A percentile compares a stretch with the other conserved stretches of the same genome.
These are phyloP conservation scores for Palaemon carinicauda DNA, from an alignment of 1,140 invertebrate species.

Conservation along the genomic window DNA sequence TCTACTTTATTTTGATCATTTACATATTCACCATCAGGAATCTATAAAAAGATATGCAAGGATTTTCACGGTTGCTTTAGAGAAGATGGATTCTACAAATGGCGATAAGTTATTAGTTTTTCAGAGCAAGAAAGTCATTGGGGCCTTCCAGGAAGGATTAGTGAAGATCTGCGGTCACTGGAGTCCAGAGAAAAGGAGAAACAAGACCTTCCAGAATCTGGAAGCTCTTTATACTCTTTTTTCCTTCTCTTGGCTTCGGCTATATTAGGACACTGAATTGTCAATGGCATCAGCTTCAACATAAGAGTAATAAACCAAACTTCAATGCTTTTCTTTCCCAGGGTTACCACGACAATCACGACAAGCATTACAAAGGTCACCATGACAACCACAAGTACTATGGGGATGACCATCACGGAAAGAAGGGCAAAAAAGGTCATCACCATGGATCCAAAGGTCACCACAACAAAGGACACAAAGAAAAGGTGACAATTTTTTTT, in stretches of 20 bases:
- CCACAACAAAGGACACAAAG: constrained; percentile 53
- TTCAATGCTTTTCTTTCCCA: neutral
- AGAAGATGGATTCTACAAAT: too few species aligned
- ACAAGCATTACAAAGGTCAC: constrained; percentile 55
- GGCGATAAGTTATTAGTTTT: too few species aligned
- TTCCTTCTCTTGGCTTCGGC: too few species aligned
- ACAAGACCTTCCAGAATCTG: too few species aligned
- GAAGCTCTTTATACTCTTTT: too few species aligned
- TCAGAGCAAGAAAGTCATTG: too few species aligned
- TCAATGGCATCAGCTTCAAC: neutral
- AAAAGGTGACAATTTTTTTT: constrained; percentile 34
- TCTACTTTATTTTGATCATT: neutral
- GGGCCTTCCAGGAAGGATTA: too few species aligned
- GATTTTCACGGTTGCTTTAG: too few species aligned
- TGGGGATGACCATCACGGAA: constrained; percentile 31
- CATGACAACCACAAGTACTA: constrained; percentile 54
- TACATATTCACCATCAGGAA: too few species aligned
- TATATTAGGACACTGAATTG: neutral
- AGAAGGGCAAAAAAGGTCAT: constrained; percentile 53
- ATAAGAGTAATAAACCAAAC: neutral
- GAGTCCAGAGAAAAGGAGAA: too few species aligned
- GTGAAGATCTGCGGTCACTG: too few species aligned
- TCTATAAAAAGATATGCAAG: neutral
- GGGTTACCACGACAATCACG: constrained; percentile 44
- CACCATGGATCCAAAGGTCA: constrained; percentile 53